Conservation (phyloP, 2,113 vertebrate species). For the Planiliza haematocheilus region DNA sequence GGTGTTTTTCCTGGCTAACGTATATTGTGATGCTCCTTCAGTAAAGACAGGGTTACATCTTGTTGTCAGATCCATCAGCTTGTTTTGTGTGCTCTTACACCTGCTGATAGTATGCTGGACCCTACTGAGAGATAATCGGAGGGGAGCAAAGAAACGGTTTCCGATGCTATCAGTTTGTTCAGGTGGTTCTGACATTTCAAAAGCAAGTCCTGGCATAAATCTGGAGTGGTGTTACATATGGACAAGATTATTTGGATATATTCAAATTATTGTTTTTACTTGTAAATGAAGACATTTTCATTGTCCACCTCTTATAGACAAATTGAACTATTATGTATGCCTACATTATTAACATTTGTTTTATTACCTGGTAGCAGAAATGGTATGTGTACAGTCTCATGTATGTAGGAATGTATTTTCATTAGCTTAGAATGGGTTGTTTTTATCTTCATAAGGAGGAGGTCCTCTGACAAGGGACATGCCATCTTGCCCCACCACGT, state of each 20-base stretch:
- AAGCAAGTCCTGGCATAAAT: neutral
- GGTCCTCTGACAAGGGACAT: too few relatives aligned
- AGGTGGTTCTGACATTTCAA: neutral
- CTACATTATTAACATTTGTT: too few relatives aligned
- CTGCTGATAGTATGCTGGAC: constrained; percentile 2
- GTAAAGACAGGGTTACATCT: neutral
- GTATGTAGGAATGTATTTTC: too few relatives aligned
- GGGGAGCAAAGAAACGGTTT: neutral
- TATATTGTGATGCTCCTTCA: constrained; percentile 14
- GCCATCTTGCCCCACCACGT: too few relatives aligned
- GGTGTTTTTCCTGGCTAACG: neutral
- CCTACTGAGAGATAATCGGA: neutral
- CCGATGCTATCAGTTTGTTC: neutral
- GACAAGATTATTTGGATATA: constrained; percentile 35
- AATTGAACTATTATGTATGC: neutral
- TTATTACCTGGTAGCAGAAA: too few relatives aligned
- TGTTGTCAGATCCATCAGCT: constrained; percentile 14
- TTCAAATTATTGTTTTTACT: constrained; percentile 40
- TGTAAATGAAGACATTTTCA: constrained; percentile 29
- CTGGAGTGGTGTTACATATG: neutral
- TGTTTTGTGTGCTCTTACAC: constrained; percentile 9
- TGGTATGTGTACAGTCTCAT: too few relatives aligned
- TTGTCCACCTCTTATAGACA: neutral
- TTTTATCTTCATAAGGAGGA: too few relatives aligned
- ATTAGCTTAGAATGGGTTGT: too few relatives aligned